Evolutionary conservation across 1,140 invertebrate genomes (phyloP), one percentile per base, ranked within the genome.

Genomic region (Monochamus saltuarius): DNA sequence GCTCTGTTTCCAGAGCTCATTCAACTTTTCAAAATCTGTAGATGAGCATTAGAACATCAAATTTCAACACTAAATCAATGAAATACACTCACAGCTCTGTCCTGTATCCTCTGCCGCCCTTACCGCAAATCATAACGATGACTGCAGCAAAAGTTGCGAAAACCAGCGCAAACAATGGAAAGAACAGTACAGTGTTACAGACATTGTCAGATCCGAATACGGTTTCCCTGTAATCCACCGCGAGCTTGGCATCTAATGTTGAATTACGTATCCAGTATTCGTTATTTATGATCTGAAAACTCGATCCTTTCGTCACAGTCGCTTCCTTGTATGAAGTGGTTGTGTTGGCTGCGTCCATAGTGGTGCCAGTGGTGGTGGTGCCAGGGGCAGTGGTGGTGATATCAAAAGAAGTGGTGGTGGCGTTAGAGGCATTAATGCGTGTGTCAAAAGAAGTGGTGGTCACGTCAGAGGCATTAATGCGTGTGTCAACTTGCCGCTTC

Each of bases 71-170:
- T n/a, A n/a, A n/a, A n/a, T n/a, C n/a, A n/a, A n/a, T n/a, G n/a
- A 17, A 43, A 43, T 47, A 17, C 4, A 1, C 45, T 47, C 29
- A 47, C 45, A 47, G 17, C 7, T 47, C 45, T 17, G 45, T 17
- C 6, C 4, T 4, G 29, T 47, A 19, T 7, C 45, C 45, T 19
- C 16, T 47, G 7, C 45, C 45, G 3, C 45, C 45, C 13, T 19
- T 47, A 11, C 45, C 45, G 10, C 45, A 47, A 47, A 47, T 17
- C 13, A 16, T 19, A 10, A 19, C 45, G 13, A 47, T 47, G 6
- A 47, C 16, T 47, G 17, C 45, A 1, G 29, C 16, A 19, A 19
- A 17, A 17, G 45, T 29, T n/a, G 14, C 45, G 11, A 47, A n/a
- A 19, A 47, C 17, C 17, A 47, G 17, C 13, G 45, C 11, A 4